These are phyloP conservation scores for Drosophila micromelanica DNA, from an alignment of 1,140 invertebrate genomes.

Conservation along the genomic window DNA sequence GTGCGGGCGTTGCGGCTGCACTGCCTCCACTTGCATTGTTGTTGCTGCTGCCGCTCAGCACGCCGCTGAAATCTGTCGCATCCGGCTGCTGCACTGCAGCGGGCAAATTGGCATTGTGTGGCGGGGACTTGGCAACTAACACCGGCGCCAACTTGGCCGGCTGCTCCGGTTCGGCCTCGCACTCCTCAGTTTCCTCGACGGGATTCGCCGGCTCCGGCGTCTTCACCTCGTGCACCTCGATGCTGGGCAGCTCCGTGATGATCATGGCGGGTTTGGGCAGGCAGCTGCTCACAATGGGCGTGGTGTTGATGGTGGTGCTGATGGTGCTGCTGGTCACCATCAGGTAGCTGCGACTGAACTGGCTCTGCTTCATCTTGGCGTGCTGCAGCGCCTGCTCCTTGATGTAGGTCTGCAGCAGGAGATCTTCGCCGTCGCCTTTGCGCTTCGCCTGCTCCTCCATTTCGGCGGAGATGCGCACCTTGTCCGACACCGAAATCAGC, in stretches of 20 bases:
- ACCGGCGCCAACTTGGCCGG: not conserved
- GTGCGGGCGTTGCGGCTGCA: slow-evolving; percentile 17
- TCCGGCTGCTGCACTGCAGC: slow-evolving; percentile 77
- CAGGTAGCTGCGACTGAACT: slow-evolving; percentile 72
- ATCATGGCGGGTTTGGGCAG: slow-evolving; percentile 25
- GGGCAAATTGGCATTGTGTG: slow-evolving; percentile 76
- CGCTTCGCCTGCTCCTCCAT: slow-evolving; percentile 66
- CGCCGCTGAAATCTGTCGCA: slow-evolving; percentile 74
- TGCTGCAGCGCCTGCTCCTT: slow-evolving; percentile 91
- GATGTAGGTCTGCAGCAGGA: slow-evolving; percentile 90
- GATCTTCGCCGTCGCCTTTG: slow-evolving; percentile 61
- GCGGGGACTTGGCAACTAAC: not conserved
- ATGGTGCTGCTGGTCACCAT: slow-evolving; percentile 26
- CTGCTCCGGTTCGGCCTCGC: slow-evolving; percentile 41
- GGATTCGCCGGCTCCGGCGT: slow-evolving; percentile 43
- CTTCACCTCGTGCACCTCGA: slow-evolving; percentile 71
- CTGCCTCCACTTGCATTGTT: slow-evolving; percentile 1
- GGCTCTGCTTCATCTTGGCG: slow-evolving; percentile 90
- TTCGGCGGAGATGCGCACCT: slow-evolving; percentile 74
- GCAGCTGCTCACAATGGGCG: slow-evolving; percentile 8
- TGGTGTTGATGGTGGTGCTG: slow-evolving; percentile 8
- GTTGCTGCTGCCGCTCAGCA: slow-evolving; percentile 29
- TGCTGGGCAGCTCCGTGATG: slow-evolving; percentile 62
- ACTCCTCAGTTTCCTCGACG: slow-evolving; percentile 30
- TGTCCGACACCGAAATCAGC: slow-evolving; percentile 80